Conservation (phyloP, 2,113 vertebrate genomes). For the rat (Rattus norvegicus) region GRCr8 NC_086021.1:85422001-85422500, state of each 20-base stretch:
- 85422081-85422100: not conserved
- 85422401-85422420: not conserved
- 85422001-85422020: not conserved
- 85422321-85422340: not conserved
- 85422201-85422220: not conserved
- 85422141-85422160: not conserved
- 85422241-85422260: not conserved
- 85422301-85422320: not conserved
- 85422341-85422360: not conserved
- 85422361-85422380: slow-evolving; percentile 15
- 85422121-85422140: not conserved
- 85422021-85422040: not conserved
- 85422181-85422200: not conserved
- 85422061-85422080: slow-evolving; percentile 13
- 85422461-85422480: slow-evolving; percentile 28
- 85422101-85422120: not conserved
- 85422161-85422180: not conserved
- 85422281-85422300: not conserved
- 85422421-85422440: not conserved
- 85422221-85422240: not conserved
- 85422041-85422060: not conserved
- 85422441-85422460: not conserved
- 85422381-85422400: not conserved
- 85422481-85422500: not conserved
- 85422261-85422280: slow-evolving; percentile 8